Evolutionary conservation across 92 coral and sea anemone species (phyloP).

Genomic region (Montipora capitata): DNA sequence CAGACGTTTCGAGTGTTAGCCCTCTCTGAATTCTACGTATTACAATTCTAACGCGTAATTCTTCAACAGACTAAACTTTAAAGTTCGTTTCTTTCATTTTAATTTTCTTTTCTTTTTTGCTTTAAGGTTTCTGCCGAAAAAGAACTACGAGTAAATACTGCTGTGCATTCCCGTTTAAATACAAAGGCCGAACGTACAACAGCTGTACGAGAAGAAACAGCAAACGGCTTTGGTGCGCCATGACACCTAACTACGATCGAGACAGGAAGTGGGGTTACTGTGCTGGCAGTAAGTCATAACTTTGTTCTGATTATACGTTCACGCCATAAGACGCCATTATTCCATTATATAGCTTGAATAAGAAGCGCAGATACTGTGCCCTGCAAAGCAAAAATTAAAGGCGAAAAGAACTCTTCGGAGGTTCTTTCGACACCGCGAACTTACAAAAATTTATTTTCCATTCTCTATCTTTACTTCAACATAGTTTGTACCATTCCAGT

Average conservation of each 20-base stretch:
- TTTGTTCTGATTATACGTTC: not conserved
- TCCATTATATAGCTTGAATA: too few relatives aligned
- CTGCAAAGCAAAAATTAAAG: too few relatives aligned
- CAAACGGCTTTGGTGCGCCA: slow-evolving; percentile 53
- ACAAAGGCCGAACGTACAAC: slow-evolving; percentile 46
- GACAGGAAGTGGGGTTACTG: slow-evolving; percentile 65
- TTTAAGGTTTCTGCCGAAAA: slow-evolving; percentile 41
- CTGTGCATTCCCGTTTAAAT: slow-evolving; percentile 49
- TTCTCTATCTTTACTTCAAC: too few relatives aligned
- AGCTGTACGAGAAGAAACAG: slow-evolving; percentile 40
- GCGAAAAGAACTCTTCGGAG: too few relatives aligned
- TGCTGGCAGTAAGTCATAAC: slow-evolving; percentile 7
- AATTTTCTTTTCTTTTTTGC: not conserved
- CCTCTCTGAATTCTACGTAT: too few relatives aligned
- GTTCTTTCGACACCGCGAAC: too few relatives aligned
- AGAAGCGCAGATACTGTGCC: too few relatives aligned
- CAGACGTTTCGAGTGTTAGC: too few relatives aligned
- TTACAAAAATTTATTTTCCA: too few relatives aligned
- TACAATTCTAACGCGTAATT: too few relatives aligned
- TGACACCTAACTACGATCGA: slow-evolving; percentile 50
- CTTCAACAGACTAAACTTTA: too few relatives aligned
- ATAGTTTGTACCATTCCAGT: not conserved
- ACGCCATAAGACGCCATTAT: not conserved
- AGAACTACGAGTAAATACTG: slow-evolving; percentile 35
- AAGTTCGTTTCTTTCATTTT: not conserved